phyloP scores from a whole-genome alignment of 1,140 invertebrate genomes.

The Halictus rubicundus region DNA sequence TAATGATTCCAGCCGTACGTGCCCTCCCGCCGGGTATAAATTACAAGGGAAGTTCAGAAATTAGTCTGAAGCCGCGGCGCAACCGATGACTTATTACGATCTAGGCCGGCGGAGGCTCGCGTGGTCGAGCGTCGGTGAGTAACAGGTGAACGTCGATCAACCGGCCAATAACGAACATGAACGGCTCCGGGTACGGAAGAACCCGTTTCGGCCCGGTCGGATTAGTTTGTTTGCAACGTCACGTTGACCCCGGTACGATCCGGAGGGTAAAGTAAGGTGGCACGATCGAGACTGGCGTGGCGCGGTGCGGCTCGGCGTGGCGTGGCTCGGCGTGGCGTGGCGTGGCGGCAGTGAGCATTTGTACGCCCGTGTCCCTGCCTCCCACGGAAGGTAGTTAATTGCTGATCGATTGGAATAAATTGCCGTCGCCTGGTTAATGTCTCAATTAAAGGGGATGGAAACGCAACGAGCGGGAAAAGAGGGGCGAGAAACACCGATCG shows the following conservation, averaged over 20 bases:
- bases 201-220: neutral
- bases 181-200: neutral
- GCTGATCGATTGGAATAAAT: conserved; percentile 72
- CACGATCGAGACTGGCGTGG: neutral
- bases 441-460: conserved; percentile 64
- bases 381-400: conserved; percentile 64
- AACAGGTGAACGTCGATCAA: conserved; percentile 52
- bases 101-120: neutral
- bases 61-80: conserved; percentile 25
- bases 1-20: conserved; percentile 24
- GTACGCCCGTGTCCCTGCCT: conserved; percentile 16
- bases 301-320: neutral
- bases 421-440: conserved; percentile 68
- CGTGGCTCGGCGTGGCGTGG: neutral
- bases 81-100: conserved; percentile 45
- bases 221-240: conserved; percentile 43
- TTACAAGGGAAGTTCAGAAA: conserved; percentile 35
- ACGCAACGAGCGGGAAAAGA: neutral
- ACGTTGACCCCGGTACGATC: conserved; percentile 2
- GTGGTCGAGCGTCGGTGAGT: conserved; percentile 7
- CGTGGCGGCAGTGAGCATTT: neutral
- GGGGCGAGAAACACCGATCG: neutral
- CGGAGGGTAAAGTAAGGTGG: conserved; percentile 8
- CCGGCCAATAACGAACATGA: conserved; percentile 31
- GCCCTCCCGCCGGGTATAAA: conserved; percentile 15